Base-by-base conservation (phyloP, 2,113 vertebrate species). In the Telmatochromis sp. region DNA sequence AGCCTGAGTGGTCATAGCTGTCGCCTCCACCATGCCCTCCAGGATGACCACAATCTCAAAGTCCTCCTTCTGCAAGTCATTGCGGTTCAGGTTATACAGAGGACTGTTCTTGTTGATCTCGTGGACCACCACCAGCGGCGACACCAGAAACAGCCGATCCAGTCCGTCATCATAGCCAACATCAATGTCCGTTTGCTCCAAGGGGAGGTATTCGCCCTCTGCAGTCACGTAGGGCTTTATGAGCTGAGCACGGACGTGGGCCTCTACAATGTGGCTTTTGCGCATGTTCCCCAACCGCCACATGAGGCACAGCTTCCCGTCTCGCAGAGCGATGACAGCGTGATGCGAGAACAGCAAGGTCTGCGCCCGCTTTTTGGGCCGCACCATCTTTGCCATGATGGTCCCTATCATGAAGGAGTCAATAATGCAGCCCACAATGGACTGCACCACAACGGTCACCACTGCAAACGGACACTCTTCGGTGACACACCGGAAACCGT, bases 371-470 rank as follows among this genome's bases (percentile, higher is more conserved):
- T 99, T 99, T 95, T 99, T 98, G 88, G 98, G 98, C 37, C 98
- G 96, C 1, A 98, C 98, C 98, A 99, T 98, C 96, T 99, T 99
- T 95, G 98, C 98, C 98, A 99, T 98, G 91, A 99, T 98, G 87
- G 98, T 98, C 85, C 98, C 98, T 3, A 99, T 99, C 98, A 99
- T 98, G 95, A 99, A 98, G 91, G 98, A 98, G 96, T 99, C 98
- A 55, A 99, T 98, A 90, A 99, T 97, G 1, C 98, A 99, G 89
- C 96, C 96, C 82, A 95, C 90, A 6, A 96, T 96, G 58, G 96
- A 96, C 93, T 97, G 96, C 26, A 96, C 91, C 63, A 96, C 96
- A 84, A 96, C 95, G 3, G 95, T 95, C 79, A 91, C 82, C 53
- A 97, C 95, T 53, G 95, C 95, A 0, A 93, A 81, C 1, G 95